phyloP scores from a whole-genome alignment of 2,888 invertebrate genomes.

The Tachystola acroxantha region DNA sequence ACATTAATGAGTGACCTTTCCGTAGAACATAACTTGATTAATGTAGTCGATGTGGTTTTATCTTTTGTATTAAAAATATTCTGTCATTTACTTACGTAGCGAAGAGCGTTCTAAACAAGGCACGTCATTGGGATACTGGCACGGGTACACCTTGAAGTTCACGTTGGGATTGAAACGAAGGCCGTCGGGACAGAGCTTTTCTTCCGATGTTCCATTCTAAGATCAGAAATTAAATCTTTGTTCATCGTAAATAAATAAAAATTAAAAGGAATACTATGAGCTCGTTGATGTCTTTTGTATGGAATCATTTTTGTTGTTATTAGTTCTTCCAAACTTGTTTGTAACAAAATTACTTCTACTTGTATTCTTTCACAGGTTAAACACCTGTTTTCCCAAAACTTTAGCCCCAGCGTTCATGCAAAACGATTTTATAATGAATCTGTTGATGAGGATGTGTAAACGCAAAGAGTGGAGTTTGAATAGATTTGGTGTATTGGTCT shows the following conservation, averaged over 20 bases:
- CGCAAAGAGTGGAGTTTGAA: no score
- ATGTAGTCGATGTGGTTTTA: background rate
- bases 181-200: slow-evolving; percentile 90
- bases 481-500: no score
- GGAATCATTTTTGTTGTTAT: no score
- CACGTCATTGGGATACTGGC: slow-evolving; percentile 91
- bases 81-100: slow-evolving; percentile 77
- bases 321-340: no score
- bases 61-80: background rate
- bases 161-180: slow-evolving; percentile 86
- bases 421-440: no score
- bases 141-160: slow-evolving; percentile 84
- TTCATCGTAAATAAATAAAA: no score
- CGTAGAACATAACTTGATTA: background rate
- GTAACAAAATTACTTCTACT: no score
- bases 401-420: no score
- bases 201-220: slow-evolving; percentile 84
- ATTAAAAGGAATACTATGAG: background rate
- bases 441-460: no score
- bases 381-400: no score
- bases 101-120: slow-evolving; percentile 84
- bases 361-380: no score
- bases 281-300: background rate
- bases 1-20: slow-evolving; percentile 1
- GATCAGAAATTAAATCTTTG: slow-evolving; percentile 2